Evolutionary conservation across 1,140 invertebrate species (phyloP), one percentile per base, ranked within the genome.

Genomic region (Zeugodacus cucurbitae): DNA sequence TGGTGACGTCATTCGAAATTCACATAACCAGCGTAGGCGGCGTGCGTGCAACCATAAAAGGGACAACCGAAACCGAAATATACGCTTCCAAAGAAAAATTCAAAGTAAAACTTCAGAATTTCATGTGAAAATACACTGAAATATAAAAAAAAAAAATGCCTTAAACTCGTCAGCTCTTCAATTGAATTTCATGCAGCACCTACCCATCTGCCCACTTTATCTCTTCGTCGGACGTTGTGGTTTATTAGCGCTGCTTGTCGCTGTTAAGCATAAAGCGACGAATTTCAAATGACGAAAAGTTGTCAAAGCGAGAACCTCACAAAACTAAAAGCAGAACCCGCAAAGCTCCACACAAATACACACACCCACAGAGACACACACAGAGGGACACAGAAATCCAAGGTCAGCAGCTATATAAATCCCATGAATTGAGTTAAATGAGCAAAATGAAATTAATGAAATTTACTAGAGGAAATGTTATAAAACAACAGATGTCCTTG

Each of bases 351-450:
- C 8, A 70, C 34, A 54, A 17, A 54, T 1, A 20, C 17, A 17
- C 29, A 62, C 58, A 26, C n/a, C n/a, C n/a, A 62, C 7, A 62
- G 0, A 26, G 0, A 62, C 58, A 62, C 1, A 62, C 57, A 58
- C 58, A 22, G 7, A 62, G 7, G 7, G 22, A 26, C n/a, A 62
- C 6, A 41, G 1, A 11, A 44, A 74, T 17, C 32, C 34, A 41
- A 41, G 70, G 32, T n/a, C 32, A 41, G 20, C 32, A 74, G 32
- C 20, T 14, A n/a, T 11, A 41, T 41, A 44, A 44, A 74, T 74
- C 70, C 70, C 70, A 74, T 74, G 70, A 29, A 70, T 20, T 34
- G 64, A 74, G 37, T 74, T 74, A 74, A 74, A 74, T 74, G n/a
- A 37, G 70, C 20, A 22, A 74, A 74, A 74, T 74, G 17, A 41